Conservation (phyloP, 2,113 vertebrate species). For the Syngnathus floridae region DNA sequence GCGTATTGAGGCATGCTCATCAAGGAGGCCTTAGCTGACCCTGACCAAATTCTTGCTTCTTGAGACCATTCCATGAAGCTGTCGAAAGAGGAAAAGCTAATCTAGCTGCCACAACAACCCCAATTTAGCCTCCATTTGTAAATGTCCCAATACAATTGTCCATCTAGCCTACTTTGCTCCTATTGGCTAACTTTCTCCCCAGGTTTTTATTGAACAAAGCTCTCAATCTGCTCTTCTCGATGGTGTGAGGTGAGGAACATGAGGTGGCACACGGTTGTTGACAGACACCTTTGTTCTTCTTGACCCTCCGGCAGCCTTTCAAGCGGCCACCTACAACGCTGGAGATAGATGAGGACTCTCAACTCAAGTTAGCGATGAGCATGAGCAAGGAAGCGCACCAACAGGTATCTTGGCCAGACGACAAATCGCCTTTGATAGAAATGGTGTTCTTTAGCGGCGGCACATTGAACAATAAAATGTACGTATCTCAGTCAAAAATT, state of each 20-base stretch:
- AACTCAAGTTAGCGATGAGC: constrained; percentile 69
- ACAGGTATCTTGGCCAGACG: constrained; percentile 48
- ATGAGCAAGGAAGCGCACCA: constrained; percentile 74
- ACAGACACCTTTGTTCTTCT: not conserved
- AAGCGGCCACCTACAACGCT: constrained; percentile 10
- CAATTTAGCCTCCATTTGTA: not conserved
- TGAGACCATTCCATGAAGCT: not conserved
- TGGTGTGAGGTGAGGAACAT: not conserved
- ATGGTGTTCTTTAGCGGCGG: not conserved
- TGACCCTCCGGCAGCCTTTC: constrained; percentile 35
- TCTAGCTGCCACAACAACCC: not conserved
- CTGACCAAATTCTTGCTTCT: too few species aligned
- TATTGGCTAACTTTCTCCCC: constrained; percentile 3
- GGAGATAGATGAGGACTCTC: constrained; percentile 69
- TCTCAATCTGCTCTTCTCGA: not conserved
- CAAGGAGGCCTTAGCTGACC: too few species aligned
- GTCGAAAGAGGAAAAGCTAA: not conserved
- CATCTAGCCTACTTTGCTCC: not conserved
- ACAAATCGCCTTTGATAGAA: not conserved
- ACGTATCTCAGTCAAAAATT: not conserved
- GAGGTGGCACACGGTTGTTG: not conserved
- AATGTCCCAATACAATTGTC: not conserved
- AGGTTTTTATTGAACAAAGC: not conserved
- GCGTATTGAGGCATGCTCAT: not conserved
- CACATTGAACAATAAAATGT: too few species aligned